These are phyloP conservation scores for Drosophila histrio DNA, from an alignment of 2,888 invertebrate species.

Conservation along the genomic window DNA sequence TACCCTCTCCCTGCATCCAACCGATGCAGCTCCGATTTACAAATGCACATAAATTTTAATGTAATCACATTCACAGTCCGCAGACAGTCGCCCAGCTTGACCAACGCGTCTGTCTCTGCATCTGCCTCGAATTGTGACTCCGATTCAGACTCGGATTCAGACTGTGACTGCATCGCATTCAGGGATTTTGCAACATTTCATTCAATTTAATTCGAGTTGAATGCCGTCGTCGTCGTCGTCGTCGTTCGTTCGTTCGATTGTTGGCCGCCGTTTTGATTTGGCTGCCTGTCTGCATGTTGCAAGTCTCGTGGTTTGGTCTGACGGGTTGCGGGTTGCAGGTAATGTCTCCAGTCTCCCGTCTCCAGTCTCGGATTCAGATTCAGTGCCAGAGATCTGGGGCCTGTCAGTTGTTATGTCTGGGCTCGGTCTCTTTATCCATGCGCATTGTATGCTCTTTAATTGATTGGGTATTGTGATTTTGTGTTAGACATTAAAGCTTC, in stretches of 20 bases:
- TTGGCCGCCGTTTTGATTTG: constrained; percentile 57
- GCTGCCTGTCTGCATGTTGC: constrained; percentile 48
- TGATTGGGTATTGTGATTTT: not conserved
- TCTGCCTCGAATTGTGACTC: constrained; percentile 8
- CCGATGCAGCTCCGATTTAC: constrained; percentile 50
- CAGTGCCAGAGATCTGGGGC: constrained; percentile 27
- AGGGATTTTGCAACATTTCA: constrained; percentile 68
- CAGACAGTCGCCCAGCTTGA: constrained; percentile 50
- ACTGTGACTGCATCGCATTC: constrained; percentile 53
- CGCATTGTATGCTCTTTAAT: not conserved
- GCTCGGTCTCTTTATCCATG: constrained; percentile 39
- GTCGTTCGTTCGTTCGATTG: constrained; percentile 45
- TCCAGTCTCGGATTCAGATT: constrained; percentile 8
- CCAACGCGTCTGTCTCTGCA: constrained; percentile 9
- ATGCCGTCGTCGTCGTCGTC: constrained; percentile 43
- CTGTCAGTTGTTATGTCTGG: constrained; percentile 52
- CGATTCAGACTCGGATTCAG: constrained; percentile 8
- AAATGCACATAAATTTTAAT: constrained; percentile 82
- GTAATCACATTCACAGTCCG: constrained; percentile 77
- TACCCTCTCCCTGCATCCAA: not conserved
- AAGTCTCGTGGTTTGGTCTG: constrained; percentile 21
- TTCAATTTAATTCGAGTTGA: constrained; percentile 71
- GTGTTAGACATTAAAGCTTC: too few relatives aligned
- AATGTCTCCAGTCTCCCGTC: constrained; percentile 22
- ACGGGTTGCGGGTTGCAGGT: constrained; percentile 13